A percentile compares a stretch with the other conserved stretches of the same genome.
These are phyloP conservation scores for Theropithecus gelada DNA, from an alignment of 2,113 vertebrate species.

Conservation along the genomic window DNA sequence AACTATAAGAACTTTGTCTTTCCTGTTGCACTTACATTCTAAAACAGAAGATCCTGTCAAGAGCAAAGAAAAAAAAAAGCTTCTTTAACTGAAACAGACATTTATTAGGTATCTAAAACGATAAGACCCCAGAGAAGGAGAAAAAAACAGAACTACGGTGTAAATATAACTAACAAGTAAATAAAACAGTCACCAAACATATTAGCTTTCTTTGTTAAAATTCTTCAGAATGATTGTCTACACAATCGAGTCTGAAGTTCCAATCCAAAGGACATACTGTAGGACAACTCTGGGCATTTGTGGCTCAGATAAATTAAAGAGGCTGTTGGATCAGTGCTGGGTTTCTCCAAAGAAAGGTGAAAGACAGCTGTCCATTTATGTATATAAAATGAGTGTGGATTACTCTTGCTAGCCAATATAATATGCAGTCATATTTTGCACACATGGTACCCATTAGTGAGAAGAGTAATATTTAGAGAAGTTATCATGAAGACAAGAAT, in stretches of 20 bases:
- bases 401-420: background rate
- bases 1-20: slow-evolving; percentile 16
- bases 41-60: background rate
- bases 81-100: slow-evolving; percentile 24
- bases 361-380: background rate
- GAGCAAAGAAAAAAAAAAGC: background rate
- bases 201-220: background rate
- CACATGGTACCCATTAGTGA: background rate
- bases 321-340: background rate
- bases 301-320: background rate
- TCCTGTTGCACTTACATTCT: slow-evolving; percentile 5
- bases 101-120: slow-evolving; percentile 8
- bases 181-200: background rate
- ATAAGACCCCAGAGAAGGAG: background rate
- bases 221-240: background rate
- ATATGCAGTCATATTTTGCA: background rate
- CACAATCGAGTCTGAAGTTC: background rate
- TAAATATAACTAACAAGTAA: slow-evolving; percentile 11
- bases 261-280: background rate
- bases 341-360: background rate
- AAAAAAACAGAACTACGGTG: background rate
- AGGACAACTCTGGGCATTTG: background rate
- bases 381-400: background rate
- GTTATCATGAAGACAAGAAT: background rate
- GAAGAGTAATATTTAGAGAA: background rate